Percentiles rank a stretch among this genome's conserved stretches.
Conservation (phyloP, 2,113 vertebrate species). For the Platanista minor region DNA sequence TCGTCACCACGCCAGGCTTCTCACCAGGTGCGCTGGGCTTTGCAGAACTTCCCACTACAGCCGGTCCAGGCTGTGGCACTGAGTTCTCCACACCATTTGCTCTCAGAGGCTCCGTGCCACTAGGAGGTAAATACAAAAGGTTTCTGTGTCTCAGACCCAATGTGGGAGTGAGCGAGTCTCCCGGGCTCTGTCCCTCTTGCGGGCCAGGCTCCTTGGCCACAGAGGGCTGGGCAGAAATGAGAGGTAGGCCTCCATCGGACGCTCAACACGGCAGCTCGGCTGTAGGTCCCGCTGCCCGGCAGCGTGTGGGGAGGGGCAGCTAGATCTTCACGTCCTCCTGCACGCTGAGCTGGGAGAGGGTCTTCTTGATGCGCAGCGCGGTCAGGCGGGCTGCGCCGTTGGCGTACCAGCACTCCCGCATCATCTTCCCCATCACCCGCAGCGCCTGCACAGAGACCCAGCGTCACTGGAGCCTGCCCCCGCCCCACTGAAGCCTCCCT, state of each 20-base stretch:
- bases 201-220: constrained; percentile 57
- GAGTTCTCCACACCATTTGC: constrained; percentile 68
- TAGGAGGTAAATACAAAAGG: constrained; percentile 79
- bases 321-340: constrained; percentile 98
- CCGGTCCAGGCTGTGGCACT: constrained; percentile 67
- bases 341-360: constrained; percentile 96
- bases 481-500: background rate
- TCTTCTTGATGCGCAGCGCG: constrained; percentile 98
- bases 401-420: constrained; percentile 98
- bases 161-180: constrained; percentile 70
- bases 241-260: constrained; percentile 85
- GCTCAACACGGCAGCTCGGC: constrained; percentile 76
- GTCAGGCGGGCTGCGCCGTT: constrained; percentile 95
- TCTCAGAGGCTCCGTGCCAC: constrained; percentile 74
- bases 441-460: constrained; percentile 82
- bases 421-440: constrained; percentile 99
- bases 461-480: background rate
- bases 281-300: constrained; percentile 72
- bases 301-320: background rate
- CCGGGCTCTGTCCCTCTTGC: constrained; percentile 67
- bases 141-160: constrained; percentile 82
- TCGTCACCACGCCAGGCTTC: background rate
- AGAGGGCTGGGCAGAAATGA: constrained; percentile 83
- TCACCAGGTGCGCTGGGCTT: constrained; percentile 25
- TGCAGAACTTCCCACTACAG: constrained; percentile 68